Conservation (phyloP, 35 echinoderm and acorn worm genomes). For the Anneissia japonica region DNA sequence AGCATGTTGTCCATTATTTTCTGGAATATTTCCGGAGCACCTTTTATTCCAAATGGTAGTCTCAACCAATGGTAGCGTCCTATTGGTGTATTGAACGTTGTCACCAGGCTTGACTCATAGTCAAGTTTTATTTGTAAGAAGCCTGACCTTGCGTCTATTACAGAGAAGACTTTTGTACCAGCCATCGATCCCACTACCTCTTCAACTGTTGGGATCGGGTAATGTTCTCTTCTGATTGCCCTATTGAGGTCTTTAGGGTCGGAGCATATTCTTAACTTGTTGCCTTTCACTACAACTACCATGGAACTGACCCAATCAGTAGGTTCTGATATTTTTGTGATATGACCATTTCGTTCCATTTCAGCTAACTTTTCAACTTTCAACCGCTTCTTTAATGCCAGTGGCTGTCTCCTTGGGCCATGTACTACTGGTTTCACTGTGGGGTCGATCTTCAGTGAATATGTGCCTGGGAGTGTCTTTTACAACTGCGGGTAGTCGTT, state of each 20-base stretch:
- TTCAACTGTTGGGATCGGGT: slow-evolving; percentile 34
- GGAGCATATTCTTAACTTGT: slow-evolving; percentile 35
- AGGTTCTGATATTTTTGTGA: slow-evolving; percentile 2
- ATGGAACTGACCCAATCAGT: slow-evolving; percentile 40
- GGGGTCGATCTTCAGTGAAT: slow-evolving; percentile 60
- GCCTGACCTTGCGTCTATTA: slow-evolving; percentile 48
- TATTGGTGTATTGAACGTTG: slow-evolving; percentile 56
- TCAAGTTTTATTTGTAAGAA: slow-evolving; percentile 59
- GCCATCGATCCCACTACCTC: slow-evolving; percentile 39
- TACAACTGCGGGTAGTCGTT: slow-evolving; percentile 49
- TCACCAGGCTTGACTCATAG: slow-evolving; percentile 55
- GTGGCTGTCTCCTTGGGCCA: slow-evolving; percentile 50
- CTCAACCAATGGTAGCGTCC: slow-evolving; percentile 55
- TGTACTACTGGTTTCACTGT: slow-evolving; percentile 56
- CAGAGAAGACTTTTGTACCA: slow-evolving; percentile 32
- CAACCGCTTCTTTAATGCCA: slow-evolving; percentile 18
- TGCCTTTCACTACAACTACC: slow-evolving; percentile 18
- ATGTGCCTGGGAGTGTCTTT: slow-evolving; percentile 49
- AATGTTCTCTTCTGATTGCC: slow-evolving; percentile 37
- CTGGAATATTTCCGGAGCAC: slow-evolving; percentile 66
- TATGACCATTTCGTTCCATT: slow-evolving; percentile 45
- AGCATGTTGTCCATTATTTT: slow-evolving; percentile 57
- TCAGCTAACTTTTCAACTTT: slow-evolving; percentile 39
- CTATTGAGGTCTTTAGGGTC: slow-evolving; percentile 44
- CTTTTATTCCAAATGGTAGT: slow-evolving; percentile 72